Percentiles rank a stretch among this genome's conserved stretches.
Evolutionary conservation across 2,888 invertebrate species (phyloP).

Genomic region (Zelleria hepariella): DNA sequence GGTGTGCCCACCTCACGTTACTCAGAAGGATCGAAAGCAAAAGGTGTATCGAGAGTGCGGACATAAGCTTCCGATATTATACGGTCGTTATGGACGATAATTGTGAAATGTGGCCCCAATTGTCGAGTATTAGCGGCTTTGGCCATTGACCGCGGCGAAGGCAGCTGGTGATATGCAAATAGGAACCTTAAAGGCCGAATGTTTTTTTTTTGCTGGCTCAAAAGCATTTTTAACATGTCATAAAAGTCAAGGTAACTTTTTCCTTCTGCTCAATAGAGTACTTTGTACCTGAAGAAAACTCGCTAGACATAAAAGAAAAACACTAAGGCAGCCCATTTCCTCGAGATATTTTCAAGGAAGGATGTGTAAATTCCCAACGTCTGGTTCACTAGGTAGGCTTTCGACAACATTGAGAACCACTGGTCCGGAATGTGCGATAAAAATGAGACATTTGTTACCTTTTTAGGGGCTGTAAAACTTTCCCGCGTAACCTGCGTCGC

Average conservation of each 20-base stretch:
- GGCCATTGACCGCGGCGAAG: conserved; percentile 35
- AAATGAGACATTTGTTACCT: neutral
- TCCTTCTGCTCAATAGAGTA: neutral
- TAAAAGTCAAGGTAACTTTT: neutral
- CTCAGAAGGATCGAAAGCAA: conserved; percentile 25
- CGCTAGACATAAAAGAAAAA: neutral
- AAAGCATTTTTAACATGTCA: neutral
- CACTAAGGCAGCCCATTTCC: neutral
- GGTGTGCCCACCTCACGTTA: no score
- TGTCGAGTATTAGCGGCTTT: conserved; percentile 65
- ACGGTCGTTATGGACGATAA: conserved; percentile 67
- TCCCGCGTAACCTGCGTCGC: neutral
- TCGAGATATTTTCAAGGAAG: neutral
- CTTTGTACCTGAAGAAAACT: neutral
- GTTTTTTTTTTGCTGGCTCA: neutral
- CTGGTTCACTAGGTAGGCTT: neutral
- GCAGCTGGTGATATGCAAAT: conserved; percentile 50
- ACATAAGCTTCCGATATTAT: conserved; percentile 53
- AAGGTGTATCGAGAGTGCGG: conserved; percentile 24
- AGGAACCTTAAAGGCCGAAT: neutral
- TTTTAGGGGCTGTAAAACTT: neutral
- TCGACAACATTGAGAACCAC: neutral
- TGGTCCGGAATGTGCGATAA: conserved; percentile 2
- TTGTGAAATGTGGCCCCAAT: conserved; percentile 66
- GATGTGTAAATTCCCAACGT: neutral